Evolutionary conservation across 2,113 vertebrate species (phyloP).

Genomic region (Pangasianodon gigas): DNA sequence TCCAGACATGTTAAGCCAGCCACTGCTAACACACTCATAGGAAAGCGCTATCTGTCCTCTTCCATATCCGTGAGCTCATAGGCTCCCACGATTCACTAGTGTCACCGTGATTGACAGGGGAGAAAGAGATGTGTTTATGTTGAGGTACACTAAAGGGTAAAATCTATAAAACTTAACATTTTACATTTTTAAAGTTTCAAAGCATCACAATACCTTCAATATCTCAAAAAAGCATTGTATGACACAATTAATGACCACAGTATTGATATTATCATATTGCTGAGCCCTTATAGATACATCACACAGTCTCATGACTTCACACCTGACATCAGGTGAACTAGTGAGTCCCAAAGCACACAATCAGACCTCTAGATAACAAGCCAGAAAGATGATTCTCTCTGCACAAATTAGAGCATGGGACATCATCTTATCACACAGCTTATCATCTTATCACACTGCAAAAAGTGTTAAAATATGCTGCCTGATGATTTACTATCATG

Average conservation of each 20-base stretch:
- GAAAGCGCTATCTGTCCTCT: background rate
- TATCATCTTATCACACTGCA: background rate
- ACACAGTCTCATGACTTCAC: background rate
- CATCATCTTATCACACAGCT: background rate
- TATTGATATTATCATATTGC: background rate
- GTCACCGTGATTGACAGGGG: background rate
- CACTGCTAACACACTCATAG: background rate
- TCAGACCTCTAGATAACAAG: background rate
- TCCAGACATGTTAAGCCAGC: background rate
- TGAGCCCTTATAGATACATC: background rate
- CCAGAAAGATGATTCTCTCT: background rate
- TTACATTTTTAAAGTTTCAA: background rate
- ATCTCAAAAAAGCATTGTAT: background rate
- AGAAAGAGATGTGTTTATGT: background rate
- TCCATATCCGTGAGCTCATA: background rate
- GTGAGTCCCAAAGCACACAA: background rate
- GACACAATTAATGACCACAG: background rate
- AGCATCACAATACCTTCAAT: background rate
- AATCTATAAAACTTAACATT: background rate
- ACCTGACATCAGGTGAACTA: background rate
- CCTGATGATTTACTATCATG: background rate
- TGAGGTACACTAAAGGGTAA: background rate
- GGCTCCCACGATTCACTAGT: background rate
- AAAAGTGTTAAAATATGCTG: background rate
- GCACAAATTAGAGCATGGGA: background rate